A percentile compares a stretch with the other conserved stretches of the same genome.
Conservation (phyloP, 1,140 invertebrate species). For the Drosophila sturtevanti region DNA sequence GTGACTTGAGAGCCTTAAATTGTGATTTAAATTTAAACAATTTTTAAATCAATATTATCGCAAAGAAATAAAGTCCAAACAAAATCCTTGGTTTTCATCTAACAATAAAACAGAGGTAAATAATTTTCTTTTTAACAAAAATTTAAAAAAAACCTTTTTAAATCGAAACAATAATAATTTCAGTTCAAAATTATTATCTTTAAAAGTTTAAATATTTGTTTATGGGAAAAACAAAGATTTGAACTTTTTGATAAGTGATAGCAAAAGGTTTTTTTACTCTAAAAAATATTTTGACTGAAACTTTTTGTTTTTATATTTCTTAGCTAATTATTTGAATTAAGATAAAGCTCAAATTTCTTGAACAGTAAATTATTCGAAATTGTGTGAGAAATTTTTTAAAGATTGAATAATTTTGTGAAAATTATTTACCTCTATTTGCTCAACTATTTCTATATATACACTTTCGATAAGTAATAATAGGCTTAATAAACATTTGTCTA, state of each 20-base stretch:
- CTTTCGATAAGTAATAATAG: constrained; percentile 50
- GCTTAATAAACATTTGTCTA: constrained; percentile 65
- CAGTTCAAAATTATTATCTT: constrained; percentile 14
- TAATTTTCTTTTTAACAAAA: constrained; percentile 17
- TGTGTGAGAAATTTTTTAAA: neutral
- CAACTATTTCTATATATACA: constrained; percentile 8
- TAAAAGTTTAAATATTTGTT: too few relatives aligned
- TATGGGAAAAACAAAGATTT: too few relatives aligned
- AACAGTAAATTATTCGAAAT: too few relatives aligned
- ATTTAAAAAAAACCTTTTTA: constrained; percentile 4
- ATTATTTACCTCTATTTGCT: constrained; percentile 28
- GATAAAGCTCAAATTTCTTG: too few relatives aligned
- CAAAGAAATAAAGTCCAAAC: constrained; percentile 1
- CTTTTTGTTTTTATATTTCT: too few relatives aligned
- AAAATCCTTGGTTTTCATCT: neutral
- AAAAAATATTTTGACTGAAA: too few relatives aligned
- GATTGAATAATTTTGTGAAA: constrained; percentile 21
- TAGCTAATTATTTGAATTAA: too few relatives aligned
- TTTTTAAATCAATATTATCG: constrained; percentile 2
- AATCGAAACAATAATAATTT: too few relatives aligned
- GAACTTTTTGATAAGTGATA: too few relatives aligned
- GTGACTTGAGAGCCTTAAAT: constrained; percentile 12
- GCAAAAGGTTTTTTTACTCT: too few relatives aligned
- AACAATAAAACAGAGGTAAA: constrained; percentile 1
- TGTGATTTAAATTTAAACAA: constrained; percentile 40